These are phyloP conservation scores for Hartigia nigra DNA, from an alignment of 2,888 invertebrate genomes.

Conservation along the genomic window DNA sequence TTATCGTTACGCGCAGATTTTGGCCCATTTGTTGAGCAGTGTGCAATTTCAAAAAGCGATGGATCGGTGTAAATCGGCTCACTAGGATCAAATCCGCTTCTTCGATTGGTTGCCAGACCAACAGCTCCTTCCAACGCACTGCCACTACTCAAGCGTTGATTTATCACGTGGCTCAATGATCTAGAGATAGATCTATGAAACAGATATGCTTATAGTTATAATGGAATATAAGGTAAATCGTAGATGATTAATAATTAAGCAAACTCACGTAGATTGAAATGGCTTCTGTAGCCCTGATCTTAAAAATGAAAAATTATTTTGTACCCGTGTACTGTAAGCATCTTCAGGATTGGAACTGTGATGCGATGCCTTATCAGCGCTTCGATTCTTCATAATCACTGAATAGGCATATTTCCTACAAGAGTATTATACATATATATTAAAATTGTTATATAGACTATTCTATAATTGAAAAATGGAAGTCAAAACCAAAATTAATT, in stretches of 20 bases:
- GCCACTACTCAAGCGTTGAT: slow-evolving; percentile 58
- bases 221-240: background rate
- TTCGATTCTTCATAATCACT: slow-evolving; percentile 70
- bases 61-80: slow-evolving; percentile 95
- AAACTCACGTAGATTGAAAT: slow-evolving; percentile 57
- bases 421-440: slow-evolving; percentile 20
- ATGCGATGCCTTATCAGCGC: slow-evolving; percentile 51
- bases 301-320: slow-evolving; percentile 64
- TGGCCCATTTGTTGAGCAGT: slow-evolving; percentile 77
- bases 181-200: slow-evolving; percentile 49
- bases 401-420: slow-evolving; percentile 76
- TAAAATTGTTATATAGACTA: background rate
- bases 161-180: slow-evolving; percentile 57
- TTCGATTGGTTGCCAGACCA: slow-evolving; percentile 67
- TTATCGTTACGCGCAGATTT: slow-evolving; percentile 64
- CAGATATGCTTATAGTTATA: slow-evolving; percentile 22
- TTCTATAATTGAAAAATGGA: background rate
- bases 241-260: background rate
- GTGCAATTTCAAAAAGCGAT: slow-evolving; percentile 86
- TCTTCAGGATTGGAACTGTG: slow-evolving; percentile 74
- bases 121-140: slow-evolving; percentile 68
- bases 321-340: slow-evolving; percentile 45
- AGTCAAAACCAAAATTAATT: background rate
- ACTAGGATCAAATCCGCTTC: slow-evolving; percentile 82
- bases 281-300: slow-evolving; percentile 63